Evolutionary conservation across 1,140 invertebrate genomes (phyloP).

Genomic region (Drosophila chauvacae): DNA sequence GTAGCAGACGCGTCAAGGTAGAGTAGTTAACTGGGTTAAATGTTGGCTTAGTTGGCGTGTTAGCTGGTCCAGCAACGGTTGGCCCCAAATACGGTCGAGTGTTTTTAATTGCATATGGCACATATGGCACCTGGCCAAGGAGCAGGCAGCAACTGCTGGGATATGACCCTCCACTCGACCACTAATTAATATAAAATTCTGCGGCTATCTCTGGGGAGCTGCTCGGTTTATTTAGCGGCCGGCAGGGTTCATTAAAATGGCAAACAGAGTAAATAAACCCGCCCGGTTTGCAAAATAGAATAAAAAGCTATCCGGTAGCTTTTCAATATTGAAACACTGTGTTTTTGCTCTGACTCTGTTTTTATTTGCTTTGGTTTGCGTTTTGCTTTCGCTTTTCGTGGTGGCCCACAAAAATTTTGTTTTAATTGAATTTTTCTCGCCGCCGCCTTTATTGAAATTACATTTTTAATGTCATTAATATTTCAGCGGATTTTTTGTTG

Average conservation of each 20-base stretch:
- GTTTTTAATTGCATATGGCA: constrained; percentile 39
- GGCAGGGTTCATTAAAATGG: constrained; percentile 68
- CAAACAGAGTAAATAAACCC: constrained; percentile 42
- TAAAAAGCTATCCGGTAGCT: constrained; percentile 26
- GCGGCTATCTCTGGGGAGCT: constrained; percentile 13
- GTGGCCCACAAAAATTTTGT: constrained; percentile 36
- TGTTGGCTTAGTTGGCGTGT: constrained; percentile 28
- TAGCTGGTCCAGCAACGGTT: constrained; percentile 10
- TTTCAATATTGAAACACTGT: constrained; percentile 23
- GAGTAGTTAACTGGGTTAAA: constrained; percentile 52
- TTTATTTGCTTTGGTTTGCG: constrained; percentile 24
- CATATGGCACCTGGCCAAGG: constrained; percentile 1
- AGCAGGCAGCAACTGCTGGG: not conserved
- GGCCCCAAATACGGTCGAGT: constrained; percentile 22
- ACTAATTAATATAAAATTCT: constrained; percentile 54
- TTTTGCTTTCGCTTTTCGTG: constrained; percentile 33
- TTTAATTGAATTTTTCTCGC: constrained; percentile 68
- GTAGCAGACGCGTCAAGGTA: constrained; percentile 45
- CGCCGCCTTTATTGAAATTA: constrained; percentile 63
- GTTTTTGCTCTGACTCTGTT: not conserved
- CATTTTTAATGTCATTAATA: constrained; percentile 73
- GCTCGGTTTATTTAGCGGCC: constrained; percentile 34
- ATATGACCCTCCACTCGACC: constrained; percentile 7
- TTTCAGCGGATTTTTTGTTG: constrained; percentile 32
- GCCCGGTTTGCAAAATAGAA: constrained; percentile 13